These are phyloP conservation scores for Bufo gargarizans DNA, from an alignment of 2,113 vertebrate species.

Conservation along the genomic window DNA sequence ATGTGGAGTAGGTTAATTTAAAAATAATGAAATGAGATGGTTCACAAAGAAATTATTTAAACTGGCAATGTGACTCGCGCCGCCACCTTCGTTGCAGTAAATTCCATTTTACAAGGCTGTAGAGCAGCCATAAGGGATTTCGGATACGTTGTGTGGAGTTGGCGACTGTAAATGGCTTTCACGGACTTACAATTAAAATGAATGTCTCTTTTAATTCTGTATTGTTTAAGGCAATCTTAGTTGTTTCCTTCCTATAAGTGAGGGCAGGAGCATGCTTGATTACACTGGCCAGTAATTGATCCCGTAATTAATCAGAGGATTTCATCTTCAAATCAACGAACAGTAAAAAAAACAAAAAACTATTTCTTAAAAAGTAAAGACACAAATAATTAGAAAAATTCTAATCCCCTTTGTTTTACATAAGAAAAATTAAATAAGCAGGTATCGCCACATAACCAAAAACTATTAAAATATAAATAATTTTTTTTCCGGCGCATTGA, in stretches of 20 bases:
- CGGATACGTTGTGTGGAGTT: neutral
- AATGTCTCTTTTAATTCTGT: constrained; percentile 42
- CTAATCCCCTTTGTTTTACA: too few species aligned
- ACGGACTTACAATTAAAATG: constrained; percentile 40
- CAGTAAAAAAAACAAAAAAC: too few species aligned
- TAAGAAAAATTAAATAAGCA: too few species aligned
- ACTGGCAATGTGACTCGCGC: neutral
- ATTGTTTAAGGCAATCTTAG: constrained; percentile 7
- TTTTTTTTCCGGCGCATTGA: too few species aligned
- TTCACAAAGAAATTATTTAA: constrained; percentile 51
- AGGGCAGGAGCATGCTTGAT: neutral
- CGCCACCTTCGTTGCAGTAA: constrained; percentile 27
- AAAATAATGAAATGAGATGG: constrained; percentile 53
- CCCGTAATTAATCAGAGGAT: neutral
- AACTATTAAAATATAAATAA: too few species aligned
- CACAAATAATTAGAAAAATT: too few species aligned
- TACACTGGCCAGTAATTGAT: neutral
- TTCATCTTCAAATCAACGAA: too few species aligned
- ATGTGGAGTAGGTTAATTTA: constrained; percentile 52
- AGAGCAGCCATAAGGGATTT: constrained; percentile 48
- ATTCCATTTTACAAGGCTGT: constrained; percentile 42
- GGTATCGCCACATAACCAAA: too few species aligned
- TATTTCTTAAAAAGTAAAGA: too few species aligned
- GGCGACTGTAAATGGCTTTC: constrained; percentile 31
- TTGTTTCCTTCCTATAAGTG: neutral